Percentiles rank a stretch among this genome's conserved stretches.
Conservation (phyloP, 1,140 invertebrate species). For the Heliconius hermathena region DNA sequence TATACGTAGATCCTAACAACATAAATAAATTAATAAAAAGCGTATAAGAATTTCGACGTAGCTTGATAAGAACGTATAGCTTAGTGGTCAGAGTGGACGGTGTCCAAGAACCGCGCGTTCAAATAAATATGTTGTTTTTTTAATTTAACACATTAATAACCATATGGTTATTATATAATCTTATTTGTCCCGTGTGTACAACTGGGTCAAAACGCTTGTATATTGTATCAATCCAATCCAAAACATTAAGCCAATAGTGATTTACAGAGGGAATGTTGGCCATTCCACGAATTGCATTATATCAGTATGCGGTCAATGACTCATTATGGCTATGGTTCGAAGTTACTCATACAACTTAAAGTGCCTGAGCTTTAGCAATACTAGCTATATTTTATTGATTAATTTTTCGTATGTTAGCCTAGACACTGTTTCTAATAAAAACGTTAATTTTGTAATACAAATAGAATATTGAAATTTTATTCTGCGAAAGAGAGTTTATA, state of each 20-base stretch:
- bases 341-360: slow-evolving; percentile 48
- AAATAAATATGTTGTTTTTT: too few relatives aligned
- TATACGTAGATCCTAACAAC: too few relatives aligned
- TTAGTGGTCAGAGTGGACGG: too few relatives aligned
- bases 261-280: slow-evolving; percentile 26
- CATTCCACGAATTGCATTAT: slow-evolving; percentile 41
- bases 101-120: too few relatives aligned
- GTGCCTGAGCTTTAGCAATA: slow-evolving; percentile 29
- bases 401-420: not conserved
- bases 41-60: too few relatives aligned
- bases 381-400: not conserved
- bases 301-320: slow-evolving; percentile 52
- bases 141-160: too few relatives aligned
- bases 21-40: too few relatives aligned
- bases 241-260: slow-evolving; percentile 8
- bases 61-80: too few relatives aligned
- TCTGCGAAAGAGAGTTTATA: too few relatives aligned
- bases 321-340: slow-evolving; percentile 47
- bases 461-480: not conserved
- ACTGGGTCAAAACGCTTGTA: not conserved
- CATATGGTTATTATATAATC: too few relatives aligned
- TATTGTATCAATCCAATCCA: not conserved
- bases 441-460: not conserved
- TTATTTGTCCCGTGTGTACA: too few relatives aligned
- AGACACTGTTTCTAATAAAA: not conserved